A percentile compares a stretch with the other conserved stretches of the same genome.
Conservation (phyloP, 53 echinoderm and acorn worm species). For the Paracentrotus lividus region DNA sequence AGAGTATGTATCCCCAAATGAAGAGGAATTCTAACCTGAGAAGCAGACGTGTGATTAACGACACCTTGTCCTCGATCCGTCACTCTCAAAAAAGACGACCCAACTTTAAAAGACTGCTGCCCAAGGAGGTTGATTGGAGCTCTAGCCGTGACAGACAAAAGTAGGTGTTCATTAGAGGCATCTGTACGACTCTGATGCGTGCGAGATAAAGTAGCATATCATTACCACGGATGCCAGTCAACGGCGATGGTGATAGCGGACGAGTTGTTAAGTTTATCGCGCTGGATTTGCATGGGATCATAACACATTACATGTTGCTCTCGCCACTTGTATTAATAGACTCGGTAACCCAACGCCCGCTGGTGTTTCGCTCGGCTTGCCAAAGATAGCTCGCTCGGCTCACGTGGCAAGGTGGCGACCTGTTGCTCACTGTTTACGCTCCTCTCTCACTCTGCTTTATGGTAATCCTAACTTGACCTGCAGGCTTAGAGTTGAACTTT, state of each 20-base stretch:
- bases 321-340: conserved; percentile 39
- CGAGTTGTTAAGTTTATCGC: conserved; percentile 58
- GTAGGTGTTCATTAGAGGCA: conserved; percentile 52
- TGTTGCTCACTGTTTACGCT: background rate
- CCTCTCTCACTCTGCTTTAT: conserved; percentile 31
- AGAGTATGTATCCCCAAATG: background rate
- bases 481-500: background rate
- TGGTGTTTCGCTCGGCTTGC: conserved; percentile 14
- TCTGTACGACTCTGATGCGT: background rate
- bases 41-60: conserved; percentile 61
- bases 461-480: conserved; percentile 42
- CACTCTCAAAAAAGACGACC: conserved; percentile 32
- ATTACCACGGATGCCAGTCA: conserved; percentile 16
- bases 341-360: conserved; percentile 36
- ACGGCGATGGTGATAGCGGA: background rate
- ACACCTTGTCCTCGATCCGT: conserved; percentile 46
- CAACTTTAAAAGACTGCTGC: conserved; percentile 31
- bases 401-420: conserved; percentile 2
- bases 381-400: conserved; percentile 20
- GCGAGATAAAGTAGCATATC: conserved; percentile 45
- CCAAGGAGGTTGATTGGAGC: background rate
- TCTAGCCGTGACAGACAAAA: conserved; percentile 37
- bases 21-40: conserved; percentile 38
- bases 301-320: conserved; percentile 41
- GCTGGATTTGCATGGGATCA: conserved; percentile 36